These are phyloP conservation scores for Cryptus armator DNA, from an alignment of 2,888 invertebrate species.

Conservation along the genomic window DNA sequence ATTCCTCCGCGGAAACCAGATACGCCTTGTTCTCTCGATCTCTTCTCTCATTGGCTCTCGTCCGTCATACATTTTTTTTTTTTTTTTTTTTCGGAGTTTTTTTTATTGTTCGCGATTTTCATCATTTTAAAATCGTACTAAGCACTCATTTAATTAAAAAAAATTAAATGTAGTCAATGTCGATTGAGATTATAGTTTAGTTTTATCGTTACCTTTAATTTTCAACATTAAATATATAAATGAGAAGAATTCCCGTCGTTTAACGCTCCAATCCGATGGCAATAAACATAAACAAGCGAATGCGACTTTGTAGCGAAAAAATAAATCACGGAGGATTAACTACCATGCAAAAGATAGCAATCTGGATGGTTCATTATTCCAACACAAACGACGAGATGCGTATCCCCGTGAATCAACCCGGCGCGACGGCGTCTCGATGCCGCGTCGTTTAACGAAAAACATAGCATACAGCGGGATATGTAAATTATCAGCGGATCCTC, in stretches of 20 bases:
- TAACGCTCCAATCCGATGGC: not conserved
- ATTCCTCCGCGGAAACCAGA: slow-evolving; percentile 62
- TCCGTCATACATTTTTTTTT: slow-evolving; percentile 29
- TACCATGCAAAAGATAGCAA: not conserved
- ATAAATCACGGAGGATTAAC: slow-evolving; percentile 12
- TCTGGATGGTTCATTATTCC: not conserved
- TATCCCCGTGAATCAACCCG: not conserved
- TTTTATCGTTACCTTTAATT: not conserved
- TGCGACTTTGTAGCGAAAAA: slow-evolving; percentile 11
- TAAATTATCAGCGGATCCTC: not conserved
- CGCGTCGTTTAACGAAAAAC: no score
- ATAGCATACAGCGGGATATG: not conserved
- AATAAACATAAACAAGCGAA: not conserved
- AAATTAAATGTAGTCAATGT: no score
- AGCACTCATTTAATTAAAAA: no score
- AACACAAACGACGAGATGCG: not conserved
- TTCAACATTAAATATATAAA: not conserved
- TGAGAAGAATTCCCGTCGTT: not conserved
- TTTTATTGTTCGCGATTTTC: no score
- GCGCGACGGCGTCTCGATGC: not conserved
- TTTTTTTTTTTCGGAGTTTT: not conserved
- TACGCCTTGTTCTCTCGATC: slow-evolving; percentile 44
- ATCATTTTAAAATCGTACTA: no score
- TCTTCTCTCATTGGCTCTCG: slow-evolving; percentile 22
- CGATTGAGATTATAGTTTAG: not conserved